Conservation (phyloP, 2,888 invertebrate genomes). For the Spilarctia lutea region DNA sequence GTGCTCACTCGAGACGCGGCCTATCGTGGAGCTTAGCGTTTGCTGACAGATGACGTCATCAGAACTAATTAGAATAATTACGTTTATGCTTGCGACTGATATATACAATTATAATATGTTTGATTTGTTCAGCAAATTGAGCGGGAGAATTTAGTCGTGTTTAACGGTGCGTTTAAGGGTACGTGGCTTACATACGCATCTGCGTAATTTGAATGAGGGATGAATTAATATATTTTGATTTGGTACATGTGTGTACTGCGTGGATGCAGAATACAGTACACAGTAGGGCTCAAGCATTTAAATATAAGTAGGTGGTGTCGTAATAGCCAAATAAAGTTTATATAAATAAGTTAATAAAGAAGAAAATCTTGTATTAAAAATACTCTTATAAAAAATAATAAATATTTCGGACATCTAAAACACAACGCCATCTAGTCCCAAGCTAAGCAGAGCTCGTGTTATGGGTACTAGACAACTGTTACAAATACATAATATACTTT, state of each 20-base stretch:
- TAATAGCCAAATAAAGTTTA: too few species aligned
- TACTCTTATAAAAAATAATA: too few species aligned
- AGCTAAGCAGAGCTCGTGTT: too few species aligned
- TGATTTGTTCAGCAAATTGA: constrained; percentile 27
- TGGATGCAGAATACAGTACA: background rate
- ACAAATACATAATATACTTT: too few species aligned
- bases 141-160: constrained; percentile 24
- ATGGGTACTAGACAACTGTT: too few species aligned
- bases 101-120: constrained; percentile 26
- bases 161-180: constrained; percentile 7
- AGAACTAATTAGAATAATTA: constrained; percentile 50
- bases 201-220: background rate
- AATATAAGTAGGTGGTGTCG: too few species aligned
- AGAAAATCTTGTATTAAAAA: too few species aligned
- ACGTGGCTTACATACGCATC: background rate
- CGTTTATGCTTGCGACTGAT: constrained; percentile 32
- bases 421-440: too few species aligned
- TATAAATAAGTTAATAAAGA: too few species aligned
- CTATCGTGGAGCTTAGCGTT: constrained; percentile 40
- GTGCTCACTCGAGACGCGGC: constrained; percentile 54
- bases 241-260: background rate
- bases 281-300: background rate
- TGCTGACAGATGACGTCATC: constrained; percentile 53
- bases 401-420: too few species aligned
- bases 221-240: background rate